Evolutionary conservation across 2,888 invertebrate species (phyloP), one percentile per base, ranked within the genome.

Genomic region (Empis livida): DNA sequence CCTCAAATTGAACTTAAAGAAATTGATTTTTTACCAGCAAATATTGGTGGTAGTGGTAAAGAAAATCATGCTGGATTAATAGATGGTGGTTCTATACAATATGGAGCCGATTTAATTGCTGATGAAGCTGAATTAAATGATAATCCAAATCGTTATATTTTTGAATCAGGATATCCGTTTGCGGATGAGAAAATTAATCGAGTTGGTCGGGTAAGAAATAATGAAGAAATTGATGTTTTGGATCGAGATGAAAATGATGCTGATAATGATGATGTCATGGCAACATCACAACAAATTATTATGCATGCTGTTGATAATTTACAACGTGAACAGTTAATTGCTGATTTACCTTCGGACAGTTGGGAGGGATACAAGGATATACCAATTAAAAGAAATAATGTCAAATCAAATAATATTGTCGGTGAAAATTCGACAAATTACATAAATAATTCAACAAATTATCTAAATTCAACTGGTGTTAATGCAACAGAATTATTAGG

Each of bases 1-100:
- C 69, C 69, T 15, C 70, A 69, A 56, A 68, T 70, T 49, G 68
- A 69, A 53, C 57, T 70, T 3, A 67, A 65, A 53, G 67, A 68
- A 58, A 66, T 68, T 52, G 68, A 68, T 55, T 68, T 61, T 49
- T 62, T 66, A 60, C 65, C 67, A 14, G 61, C 40, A 44, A 38
- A 16, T 13, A 27, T 13, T 27, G 37, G 15, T 14, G 45, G 38
- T 5, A 31, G 42, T 20, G 17, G 27, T 17, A 5, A 13, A 42
- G 20, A 17, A 16, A 10, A 46, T 45, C 44, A 57, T 58, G 15
- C 53, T 53, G 15, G 63, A 64, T 37, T 58, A 58, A 42, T 55
- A 57, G 14, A 52, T 55, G 43, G 55, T 60, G 30, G 67, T 31
- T 64, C 67, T 23, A 63, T 68, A 37, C 67, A 68, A 48, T 68